phyloP scores from a whole-genome alignment of 1,140 invertebrate species.

The Carposina sasakii region DNA sequence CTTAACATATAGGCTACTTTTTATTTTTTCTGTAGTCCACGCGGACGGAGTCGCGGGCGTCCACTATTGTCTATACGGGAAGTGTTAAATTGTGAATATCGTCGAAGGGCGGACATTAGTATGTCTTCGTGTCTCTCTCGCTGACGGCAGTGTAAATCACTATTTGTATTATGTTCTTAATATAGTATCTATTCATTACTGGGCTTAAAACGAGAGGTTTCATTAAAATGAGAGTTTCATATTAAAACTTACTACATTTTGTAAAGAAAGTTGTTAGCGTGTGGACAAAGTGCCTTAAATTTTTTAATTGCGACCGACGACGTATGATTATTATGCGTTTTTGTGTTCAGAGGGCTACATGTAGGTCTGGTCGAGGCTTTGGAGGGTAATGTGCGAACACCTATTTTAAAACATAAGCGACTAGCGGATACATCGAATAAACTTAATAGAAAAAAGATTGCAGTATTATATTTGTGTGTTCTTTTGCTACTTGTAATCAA shows the following conservation, averaged over 20 bases:
- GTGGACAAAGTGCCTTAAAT: conserved; percentile 66
- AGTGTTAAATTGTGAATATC: conserved; percentile 26
- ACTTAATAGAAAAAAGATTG: no score
- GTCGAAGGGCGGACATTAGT: conserved; percentile 22
- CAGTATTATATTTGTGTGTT: no score
- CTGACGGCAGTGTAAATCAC: no score
- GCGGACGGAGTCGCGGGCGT: no score
- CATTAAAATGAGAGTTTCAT: conserved; percentile 28
- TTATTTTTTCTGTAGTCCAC: no score
- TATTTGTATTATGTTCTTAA: no score
- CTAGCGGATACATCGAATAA: background rate
- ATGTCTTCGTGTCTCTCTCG: conserved; percentile 11
- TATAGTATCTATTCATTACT: no score
- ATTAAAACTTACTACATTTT: no score
- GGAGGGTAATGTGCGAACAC: conserved; percentile 32
- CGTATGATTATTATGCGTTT: conserved; percentile 67
- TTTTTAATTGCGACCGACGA: conserved; percentile 64
- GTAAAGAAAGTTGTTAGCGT: conserved; percentile 33
- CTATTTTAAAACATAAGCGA: background rate
- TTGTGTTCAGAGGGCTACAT: conserved; percentile 62
- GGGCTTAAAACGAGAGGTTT: conserved; percentile 14
- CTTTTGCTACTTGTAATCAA: no score
- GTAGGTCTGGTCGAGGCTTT: conserved; percentile 51
- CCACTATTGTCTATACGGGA: no score
- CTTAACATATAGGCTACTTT: no score